Evolutionary conservation across 2,888 invertebrate genomes (phyloP).

Genomic region (Dioctria rufipes): DNA sequence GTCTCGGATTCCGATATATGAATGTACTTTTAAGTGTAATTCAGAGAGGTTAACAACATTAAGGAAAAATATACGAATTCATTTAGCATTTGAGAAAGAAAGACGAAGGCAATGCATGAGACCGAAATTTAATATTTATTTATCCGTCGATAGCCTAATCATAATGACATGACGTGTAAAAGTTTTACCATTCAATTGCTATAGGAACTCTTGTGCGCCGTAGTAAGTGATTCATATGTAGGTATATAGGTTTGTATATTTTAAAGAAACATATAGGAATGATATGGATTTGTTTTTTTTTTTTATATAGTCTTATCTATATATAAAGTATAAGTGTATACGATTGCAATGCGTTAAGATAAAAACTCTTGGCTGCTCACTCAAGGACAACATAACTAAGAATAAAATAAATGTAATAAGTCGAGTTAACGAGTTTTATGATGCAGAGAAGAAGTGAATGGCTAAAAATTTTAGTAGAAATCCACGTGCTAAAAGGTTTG

Average conservation of each 20-base stretch:
- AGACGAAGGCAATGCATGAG: not conserved
- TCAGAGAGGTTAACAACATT: constrained; percentile 44
- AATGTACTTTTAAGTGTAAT: not conserved
- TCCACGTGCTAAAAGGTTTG: not conserved
- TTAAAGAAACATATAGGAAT: not conserved
- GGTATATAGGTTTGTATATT: no score
- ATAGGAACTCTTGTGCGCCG: not conserved
- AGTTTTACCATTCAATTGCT: not conserved
- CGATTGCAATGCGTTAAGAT: not conserved
- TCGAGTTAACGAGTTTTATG: not conserved
- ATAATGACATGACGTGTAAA: not conserved
- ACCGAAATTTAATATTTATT: not conserved
- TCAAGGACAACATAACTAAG: constrained; percentile 5
- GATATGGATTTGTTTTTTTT: not conserved
- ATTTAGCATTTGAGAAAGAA: not conserved
- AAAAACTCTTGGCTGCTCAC: not conserved
- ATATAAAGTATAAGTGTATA: not conserved
- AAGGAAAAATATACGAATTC: constrained; percentile 2
- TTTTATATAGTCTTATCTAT: not conserved
- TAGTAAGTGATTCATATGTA: no score
- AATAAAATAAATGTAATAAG: not conserved
- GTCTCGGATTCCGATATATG: not conserved
- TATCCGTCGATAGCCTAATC: not conserved
- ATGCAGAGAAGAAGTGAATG: not conserved
- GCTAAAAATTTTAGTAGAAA: not conserved